A percentile compares a stretch with the other conserved stretches of the same genome.
phyloP scores from a whole-genome alignment of 2,888 invertebrate genomes.

The Apotomis betuletana region DNA sequence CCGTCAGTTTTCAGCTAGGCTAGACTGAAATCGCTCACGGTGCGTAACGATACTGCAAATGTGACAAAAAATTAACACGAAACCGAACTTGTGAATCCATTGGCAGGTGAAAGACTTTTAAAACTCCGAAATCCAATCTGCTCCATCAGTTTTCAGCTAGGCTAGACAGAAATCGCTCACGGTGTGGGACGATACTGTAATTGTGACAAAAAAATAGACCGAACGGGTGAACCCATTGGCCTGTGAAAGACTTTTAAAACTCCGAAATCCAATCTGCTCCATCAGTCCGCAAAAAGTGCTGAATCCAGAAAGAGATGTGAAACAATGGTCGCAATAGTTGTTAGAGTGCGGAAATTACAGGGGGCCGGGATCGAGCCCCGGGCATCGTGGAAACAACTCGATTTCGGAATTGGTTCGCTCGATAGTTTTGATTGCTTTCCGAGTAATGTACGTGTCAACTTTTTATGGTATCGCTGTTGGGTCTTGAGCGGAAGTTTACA shows the following conservation, averaged over 20 bases:
- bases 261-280: conserved; percentile 47
- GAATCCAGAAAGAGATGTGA: conserved; percentile 56
- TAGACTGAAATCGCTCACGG: too few relatives aligned
- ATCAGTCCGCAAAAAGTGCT: conserved; percentile 54
- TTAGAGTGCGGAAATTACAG: conserved; percentile 68
- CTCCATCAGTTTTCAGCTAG: conserved; percentile 45
- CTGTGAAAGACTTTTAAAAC: conserved; percentile 17
- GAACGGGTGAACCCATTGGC: not conserved
- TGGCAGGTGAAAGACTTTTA: conserved; percentile 8
- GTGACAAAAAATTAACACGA: too few relatives aligned
- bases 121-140: conserved; percentile 45
- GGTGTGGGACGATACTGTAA: too few relatives aligned
- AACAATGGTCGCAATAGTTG: conserved; percentile 65
- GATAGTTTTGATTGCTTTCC: conserved; percentile 74
- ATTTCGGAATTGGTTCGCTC: conserved; percentile 67
- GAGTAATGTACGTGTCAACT: conserved; percentile 53
- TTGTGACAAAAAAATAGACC: too few relatives aligned
- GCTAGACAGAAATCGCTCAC: too few relatives aligned
- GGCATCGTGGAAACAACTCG: conserved; percentile 62
- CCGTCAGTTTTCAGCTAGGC: conserved; percentile 44
- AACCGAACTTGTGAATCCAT: not conserved
- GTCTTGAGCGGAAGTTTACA: conserved; percentile 21
- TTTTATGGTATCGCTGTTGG: conserved; percentile 32
- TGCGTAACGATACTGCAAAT: too few relatives aligned
- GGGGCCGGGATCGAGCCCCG: conserved; percentile 51